Percentiles rank a stretch among this genome's conserved stretches.
phyloP scores from a whole-genome alignment of 2,113 vertebrate species.

The Thalassoma bifasciatum region DNA sequence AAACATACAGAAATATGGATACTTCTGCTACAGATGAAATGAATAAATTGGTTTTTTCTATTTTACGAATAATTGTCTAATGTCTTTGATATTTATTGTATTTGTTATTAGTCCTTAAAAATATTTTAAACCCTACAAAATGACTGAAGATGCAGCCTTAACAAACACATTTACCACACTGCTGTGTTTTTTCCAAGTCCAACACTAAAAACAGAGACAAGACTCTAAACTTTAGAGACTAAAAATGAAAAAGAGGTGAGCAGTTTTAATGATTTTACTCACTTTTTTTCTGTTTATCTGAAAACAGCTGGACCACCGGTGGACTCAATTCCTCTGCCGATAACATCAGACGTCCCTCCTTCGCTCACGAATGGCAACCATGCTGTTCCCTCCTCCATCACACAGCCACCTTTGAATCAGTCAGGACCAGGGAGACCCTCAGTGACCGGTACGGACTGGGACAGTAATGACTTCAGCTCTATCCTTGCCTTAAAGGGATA shows the following conservation, averaged over 20 bases:
- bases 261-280: background rate
- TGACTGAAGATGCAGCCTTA: background rate
- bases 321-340: slow-evolving; percentile 73
- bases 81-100: background rate
- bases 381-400: slow-evolving; percentile 72
- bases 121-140: background rate
- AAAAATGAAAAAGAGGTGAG: background rate
- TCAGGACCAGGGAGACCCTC: slow-evolving; percentile 82
- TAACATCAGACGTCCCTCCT: slow-evolving; percentile 62
- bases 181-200: no score
- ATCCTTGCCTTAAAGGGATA: background rate
- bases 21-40: background rate
- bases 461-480: background rate
- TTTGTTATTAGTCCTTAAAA: background rate
- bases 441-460: slow-evolving; percentile 81
- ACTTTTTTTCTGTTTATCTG: slow-evolving; percentile 19
- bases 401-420: slow-evolving; percentile 80
- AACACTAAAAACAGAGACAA: background rate
- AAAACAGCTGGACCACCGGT: slow-evolving; percentile 63
- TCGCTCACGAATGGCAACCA: slow-evolving; percentile 86
- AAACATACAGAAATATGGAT: slow-evolving; percentile 1
- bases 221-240: background rate
- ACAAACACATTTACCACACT: background rate
- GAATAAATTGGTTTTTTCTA: background rate
- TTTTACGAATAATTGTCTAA: no score